phyloP scores from a whole-genome alignment of 1,140 invertebrate genomes.

The Aphelinus atriplicis region DNA sequence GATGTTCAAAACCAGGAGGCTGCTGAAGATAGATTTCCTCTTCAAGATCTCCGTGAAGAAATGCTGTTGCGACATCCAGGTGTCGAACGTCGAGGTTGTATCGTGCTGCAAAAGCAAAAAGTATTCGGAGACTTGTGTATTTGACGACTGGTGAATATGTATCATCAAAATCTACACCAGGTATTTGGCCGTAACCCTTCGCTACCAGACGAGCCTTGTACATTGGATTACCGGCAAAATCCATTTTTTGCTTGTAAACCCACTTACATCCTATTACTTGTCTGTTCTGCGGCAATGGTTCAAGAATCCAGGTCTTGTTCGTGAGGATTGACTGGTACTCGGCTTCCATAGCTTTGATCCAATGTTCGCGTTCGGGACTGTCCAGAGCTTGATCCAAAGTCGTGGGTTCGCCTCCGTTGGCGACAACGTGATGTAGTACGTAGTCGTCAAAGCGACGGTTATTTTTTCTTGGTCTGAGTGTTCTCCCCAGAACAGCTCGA shows the following conservation, averaged over 20 bases:
- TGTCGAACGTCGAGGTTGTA: background rate
- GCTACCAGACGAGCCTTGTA: slow-evolving; percentile 1
- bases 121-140: background rate
- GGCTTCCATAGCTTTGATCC: background rate
- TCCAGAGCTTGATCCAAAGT: background rate
- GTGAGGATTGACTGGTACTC: background rate
- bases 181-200: background rate
- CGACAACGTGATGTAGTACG: background rate
- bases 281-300: background rate
- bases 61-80: background rate
- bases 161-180: background rate
- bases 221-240: background rate
- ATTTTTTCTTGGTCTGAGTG: too few species aligned
- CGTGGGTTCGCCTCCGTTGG: background rate
- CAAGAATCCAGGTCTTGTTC: background rate
- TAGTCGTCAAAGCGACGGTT: too few species aligned
- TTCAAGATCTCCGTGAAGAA: background rate
- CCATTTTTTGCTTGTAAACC: background rate
- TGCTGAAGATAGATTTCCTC: slow-evolving; percentile 2
- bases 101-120: background rate
- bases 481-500: background rate
- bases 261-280: background rate
- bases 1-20: background rate
- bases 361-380: background rate
- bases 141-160: background rate